phyloP scores from a whole-genome alignment of 2,113 vertebrate species.

The Calyptomena viridis region DNA sequence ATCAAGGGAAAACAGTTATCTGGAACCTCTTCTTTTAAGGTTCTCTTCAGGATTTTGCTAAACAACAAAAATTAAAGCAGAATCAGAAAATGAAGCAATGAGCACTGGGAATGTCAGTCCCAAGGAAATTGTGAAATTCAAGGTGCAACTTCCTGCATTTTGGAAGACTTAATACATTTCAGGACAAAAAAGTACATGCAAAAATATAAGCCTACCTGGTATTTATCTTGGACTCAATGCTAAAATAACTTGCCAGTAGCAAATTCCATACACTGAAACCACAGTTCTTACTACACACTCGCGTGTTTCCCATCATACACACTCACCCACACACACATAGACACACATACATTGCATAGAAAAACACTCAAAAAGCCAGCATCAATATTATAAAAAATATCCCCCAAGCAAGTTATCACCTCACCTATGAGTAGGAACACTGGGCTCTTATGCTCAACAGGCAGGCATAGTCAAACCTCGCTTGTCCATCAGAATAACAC shows the following conservation, averaged over 20 bases:
- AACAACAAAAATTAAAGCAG: neutral
- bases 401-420: slow-evolving; percentile 63
- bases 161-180: slow-evolving; percentile 34
- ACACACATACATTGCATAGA: slow-evolving; percentile 40
- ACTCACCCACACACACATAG: slow-evolving; percentile 41
- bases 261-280: slow-evolving; percentile 66
- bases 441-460: slow-evolving; percentile 44
- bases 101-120: neutral
- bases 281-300: slow-evolving; percentile 31
- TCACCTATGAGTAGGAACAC: slow-evolving; percentile 44
- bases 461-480: slow-evolving; percentile 11
- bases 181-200: slow-evolving; percentile 56
- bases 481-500: slow-evolving; percentile 5
- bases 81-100: neutral
- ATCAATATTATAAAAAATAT: slow-evolving; percentile 68
- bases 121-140: slow-evolving; percentile 39
- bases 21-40: neutral
- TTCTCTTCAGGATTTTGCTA: neutral
- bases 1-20: neutral
- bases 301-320: slow-evolving; percentile 55
- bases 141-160: slow-evolving; percentile 60
- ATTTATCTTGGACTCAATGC: slow-evolving; percentile 57
- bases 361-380: slow-evolving; percentile 69
- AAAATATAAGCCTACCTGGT: slow-evolving; percentile 54
- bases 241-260: slow-evolving; percentile 71